Evolutionary conservation across 2,888 invertebrate genomes (phyloP).

Genomic region (Morpho helenor): DNA sequence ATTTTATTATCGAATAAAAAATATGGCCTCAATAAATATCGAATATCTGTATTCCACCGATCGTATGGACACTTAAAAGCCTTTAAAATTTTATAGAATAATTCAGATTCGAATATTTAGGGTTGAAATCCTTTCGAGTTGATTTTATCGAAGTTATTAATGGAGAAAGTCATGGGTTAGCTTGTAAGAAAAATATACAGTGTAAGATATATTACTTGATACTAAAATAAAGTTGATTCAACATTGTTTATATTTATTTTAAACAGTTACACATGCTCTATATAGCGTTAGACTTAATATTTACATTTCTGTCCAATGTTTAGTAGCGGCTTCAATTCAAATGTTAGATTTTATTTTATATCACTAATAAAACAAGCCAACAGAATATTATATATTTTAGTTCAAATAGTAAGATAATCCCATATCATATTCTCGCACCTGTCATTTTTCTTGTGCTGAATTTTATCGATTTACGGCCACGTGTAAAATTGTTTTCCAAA

Average conservation of each 20-base stretch:
- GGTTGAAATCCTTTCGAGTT: not conserved
- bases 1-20: conserved; percentile 19
- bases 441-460: conserved; percentile 17
- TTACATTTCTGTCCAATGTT: too few relatives aligned
- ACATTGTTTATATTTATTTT: too few relatives aligned
- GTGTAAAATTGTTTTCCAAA: conserved; percentile 21
- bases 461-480: conserved; percentile 18
- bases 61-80: conserved; percentile 21
- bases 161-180: too few relatives aligned
- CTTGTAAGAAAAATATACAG: too few relatives aligned
- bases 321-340: too few relatives aligned
- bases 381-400: too few relatives aligned
- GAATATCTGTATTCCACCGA: conserved; percentile 14
- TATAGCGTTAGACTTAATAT: too few relatives aligned
- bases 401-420: not conserved
- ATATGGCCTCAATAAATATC: conserved; percentile 18
- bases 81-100: conserved; percentile 11
- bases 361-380: not conserved
- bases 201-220: too few relatives aligned
- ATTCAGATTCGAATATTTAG: conserved; percentile 13
- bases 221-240: too few relatives aligned
- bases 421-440: conserved; percentile 15
- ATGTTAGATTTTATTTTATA: not conserved
- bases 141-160: not conserved
- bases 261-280: too few relatives aligned